Conservation (phyloP, 2,113 vertebrate species). For the Campylorhamphus procurvoides region DNA sequence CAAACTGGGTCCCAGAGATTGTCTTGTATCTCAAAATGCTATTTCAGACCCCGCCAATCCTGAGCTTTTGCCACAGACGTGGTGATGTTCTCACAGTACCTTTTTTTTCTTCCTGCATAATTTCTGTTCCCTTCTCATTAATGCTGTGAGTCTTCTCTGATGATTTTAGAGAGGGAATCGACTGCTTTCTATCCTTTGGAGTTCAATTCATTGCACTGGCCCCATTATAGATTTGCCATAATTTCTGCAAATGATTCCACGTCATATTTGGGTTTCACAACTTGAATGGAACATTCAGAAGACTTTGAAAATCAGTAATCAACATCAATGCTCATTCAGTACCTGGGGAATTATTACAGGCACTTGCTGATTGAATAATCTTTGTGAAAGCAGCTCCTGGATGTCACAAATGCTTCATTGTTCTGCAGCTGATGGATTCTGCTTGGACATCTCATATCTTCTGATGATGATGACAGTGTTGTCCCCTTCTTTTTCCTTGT, state of each 20-base stretch:
- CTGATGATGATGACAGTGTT: not conserved
- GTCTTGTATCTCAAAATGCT: not conserved
- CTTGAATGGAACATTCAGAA: not conserved
- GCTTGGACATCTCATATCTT: not conserved
- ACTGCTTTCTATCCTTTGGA: accelerated
- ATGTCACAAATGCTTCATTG: not conserved
- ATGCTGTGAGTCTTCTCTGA: not conserved
- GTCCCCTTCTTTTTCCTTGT: not conserved
- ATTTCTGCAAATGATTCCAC: not conserved
- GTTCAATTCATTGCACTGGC: not conserved
- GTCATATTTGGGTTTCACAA: not conserved
- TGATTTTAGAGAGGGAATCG: not conserved
- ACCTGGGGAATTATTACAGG: not conserved
- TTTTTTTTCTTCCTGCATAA: not conserved
- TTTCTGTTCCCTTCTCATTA: not conserved
- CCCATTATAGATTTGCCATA: not conserved
- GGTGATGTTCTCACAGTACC: not conserved
- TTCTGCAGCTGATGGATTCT: not conserved
- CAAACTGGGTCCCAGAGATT: not conserved
- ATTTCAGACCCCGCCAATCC: not conserved
- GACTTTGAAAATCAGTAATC: not conserved
- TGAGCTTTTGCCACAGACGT: not conserved
- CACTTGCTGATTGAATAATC: accelerated
- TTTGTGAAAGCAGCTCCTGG: not conserved
- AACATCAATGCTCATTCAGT: not conserved